A percentile compares a stretch with the other conserved stretches of the same genome.
Evolutionary conservation across 2,797 vertebrate species (phyloP).

Genomic region (Spondyliosoma cantharus): DNA sequence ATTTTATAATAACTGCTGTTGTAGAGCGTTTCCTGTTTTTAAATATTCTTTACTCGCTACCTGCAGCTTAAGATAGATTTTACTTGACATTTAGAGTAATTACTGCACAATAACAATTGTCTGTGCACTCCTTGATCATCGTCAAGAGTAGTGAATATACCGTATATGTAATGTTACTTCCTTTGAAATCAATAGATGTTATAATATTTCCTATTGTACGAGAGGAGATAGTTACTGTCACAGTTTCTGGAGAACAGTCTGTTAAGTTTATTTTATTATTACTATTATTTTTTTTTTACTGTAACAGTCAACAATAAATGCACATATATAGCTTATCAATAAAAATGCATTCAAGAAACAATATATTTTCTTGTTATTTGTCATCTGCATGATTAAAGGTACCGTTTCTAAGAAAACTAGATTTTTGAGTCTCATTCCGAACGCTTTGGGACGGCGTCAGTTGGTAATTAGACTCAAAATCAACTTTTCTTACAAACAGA

Average conservation of each 20-base stretch:
- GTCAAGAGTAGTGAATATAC: constrained; percentile 48
- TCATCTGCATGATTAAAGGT: neutral
- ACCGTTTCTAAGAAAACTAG: too few species aligned
- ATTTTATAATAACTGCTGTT: constrained; percentile 58
- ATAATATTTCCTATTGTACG: constrained; percentile 50
- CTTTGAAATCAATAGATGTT: constrained; percentile 50
- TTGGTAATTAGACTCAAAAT: too few species aligned
- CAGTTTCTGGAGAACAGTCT: constrained; percentile 36
- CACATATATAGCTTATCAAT: constrained; percentile 60
- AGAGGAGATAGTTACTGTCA: constrained; percentile 39
- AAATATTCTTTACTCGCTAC: constrained; percentile 55
- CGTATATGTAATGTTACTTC: constrained; percentile 53
- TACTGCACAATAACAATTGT: constrained; percentile 42
- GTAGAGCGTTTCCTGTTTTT: constrained; percentile 58
- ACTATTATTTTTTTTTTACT: constrained; percentile 58
- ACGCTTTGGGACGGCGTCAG: too few species aligned
- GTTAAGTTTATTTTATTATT: neutral
- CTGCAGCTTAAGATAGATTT: constrained; percentile 62
- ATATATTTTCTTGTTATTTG: constrained; percentile 7
- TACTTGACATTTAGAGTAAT: constrained; percentile 50
- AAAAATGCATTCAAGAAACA: constrained; percentile 57
- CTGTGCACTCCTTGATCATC: constrained; percentile 42
- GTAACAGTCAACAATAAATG: constrained; percentile 50
- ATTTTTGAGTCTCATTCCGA: too few species aligned
- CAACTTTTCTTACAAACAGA: too few species aligned